A percentile compares a stretch with the other conserved stretches of the same genome.
Evolutionary conservation across 1,140 invertebrate species (phyloP).

Genomic region (Ridgeia piscesae): DNA sequence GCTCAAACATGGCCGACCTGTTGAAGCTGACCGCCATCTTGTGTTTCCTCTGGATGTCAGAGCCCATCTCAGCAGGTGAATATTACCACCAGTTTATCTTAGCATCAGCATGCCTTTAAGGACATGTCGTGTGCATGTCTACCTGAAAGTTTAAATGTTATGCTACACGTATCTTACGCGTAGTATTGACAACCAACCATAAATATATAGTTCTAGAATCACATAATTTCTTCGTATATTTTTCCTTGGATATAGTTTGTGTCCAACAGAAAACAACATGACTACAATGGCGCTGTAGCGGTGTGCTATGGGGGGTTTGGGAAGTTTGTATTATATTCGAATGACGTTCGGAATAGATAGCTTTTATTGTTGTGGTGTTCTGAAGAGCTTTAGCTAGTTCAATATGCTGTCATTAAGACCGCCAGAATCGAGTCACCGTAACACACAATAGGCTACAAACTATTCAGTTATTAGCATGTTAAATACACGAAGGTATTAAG

Average conservation of each 20-base stretch:
- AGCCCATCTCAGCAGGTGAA: background rate
- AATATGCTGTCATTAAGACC: too few relatives aligned
- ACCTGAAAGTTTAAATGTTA: too few relatives aligned
- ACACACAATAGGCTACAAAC: too few relatives aligned
- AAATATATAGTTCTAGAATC: background rate
- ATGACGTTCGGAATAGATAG: background rate
- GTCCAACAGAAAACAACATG: background rate
- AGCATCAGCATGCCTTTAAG: background rate
- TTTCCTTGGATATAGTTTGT: background rate
- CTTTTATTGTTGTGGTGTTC: too few relatives aligned
- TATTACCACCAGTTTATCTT: background rate
- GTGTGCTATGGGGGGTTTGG: too few relatives aligned
- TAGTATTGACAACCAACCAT: background rate
- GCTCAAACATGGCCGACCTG: background rate
- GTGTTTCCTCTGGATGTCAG: background rate
- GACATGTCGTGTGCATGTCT: too few relatives aligned
- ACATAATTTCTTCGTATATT: background rate
- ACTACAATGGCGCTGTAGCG: background rate
- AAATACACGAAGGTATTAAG: too few relatives aligned
- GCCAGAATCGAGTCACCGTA: too few relatives aligned
- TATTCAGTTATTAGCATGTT: too few relatives aligned
- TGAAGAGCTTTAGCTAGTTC: too few relatives aligned
- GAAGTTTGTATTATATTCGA: background rate
- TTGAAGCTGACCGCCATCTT: background rate
- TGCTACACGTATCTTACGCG: too few relatives aligned